phyloP scores from a whole-genome alignment of 2,113 vertebrate genomes.

The Thoracochromis brauschi region DNA sequence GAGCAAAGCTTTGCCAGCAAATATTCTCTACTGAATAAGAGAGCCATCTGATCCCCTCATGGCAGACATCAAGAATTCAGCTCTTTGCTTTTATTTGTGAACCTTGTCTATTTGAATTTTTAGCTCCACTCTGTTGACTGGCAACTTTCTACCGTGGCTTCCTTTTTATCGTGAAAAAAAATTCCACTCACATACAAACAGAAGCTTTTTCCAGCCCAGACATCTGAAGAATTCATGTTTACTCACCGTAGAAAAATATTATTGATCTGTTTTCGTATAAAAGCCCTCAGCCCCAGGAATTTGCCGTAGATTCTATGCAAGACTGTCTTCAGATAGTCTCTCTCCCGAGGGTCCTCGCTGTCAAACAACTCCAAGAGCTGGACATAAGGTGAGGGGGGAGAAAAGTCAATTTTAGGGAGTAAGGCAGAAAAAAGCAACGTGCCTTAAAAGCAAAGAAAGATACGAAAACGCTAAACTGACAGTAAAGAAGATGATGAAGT shows the following conservation, averaged over 20 bases:
- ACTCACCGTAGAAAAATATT: constrained; percentile 99
- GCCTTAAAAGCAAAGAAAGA: neutral
- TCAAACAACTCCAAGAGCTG: constrained; percentile 98
- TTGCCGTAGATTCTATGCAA: constrained; percentile 99
- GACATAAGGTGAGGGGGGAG: neutral
- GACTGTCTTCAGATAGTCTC: constrained; percentile 99
- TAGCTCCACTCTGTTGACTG: neutral
- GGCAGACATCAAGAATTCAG: neutral
- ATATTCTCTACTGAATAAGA: neutral
- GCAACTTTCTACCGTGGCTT: neutral
- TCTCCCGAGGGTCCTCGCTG: constrained; percentile 97
- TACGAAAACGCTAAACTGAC: neutral
- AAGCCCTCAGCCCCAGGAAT: constrained; percentile 99
- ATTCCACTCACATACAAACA: neutral
- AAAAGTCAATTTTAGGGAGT: neutral
- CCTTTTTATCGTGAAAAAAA: neutral
- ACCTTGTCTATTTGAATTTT: neutral
- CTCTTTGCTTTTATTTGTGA: neutral
- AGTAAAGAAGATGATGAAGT: neutral
- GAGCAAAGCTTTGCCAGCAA: neutral
- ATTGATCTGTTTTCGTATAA: constrained; percentile 99
- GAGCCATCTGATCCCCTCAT: neutral
- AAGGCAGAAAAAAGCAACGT: neutral
- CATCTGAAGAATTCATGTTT: neutral
- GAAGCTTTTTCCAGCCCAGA: neutral